Percentiles rank a stretch among this genome's conserved stretches.
Conservation (phyloP, 2,113 vertebrate genomes). For the Misgurnus anguillicaudatus region DNA sequence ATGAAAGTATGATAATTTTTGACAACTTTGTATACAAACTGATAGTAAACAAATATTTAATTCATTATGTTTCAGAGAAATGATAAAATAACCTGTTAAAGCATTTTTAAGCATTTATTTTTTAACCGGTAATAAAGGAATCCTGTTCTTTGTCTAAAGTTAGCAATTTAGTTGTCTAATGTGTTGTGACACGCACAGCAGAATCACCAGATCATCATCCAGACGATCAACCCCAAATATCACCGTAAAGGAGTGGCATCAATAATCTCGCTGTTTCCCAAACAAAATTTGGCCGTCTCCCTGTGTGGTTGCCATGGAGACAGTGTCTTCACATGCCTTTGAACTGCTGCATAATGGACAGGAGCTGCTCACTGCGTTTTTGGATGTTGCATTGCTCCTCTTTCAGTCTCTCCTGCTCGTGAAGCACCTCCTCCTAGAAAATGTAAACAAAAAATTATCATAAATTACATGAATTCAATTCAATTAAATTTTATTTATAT, state of each 20-base stretch:
- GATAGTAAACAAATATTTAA: background rate
- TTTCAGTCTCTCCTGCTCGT: conserved; percentile 73
- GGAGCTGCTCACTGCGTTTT: conserved; percentile 76
- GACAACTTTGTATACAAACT: too few species aligned
- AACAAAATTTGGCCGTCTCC: conserved; percentile 45
- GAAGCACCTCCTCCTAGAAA: conserved; percentile 70
- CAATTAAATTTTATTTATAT: too few species aligned
- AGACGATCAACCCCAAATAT: conserved; percentile 4
- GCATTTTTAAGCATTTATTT: background rate
- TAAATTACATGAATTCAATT: too few species aligned
- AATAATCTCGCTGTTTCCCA: conserved; percentile 29
- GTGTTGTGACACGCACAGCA: background rate
- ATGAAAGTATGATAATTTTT: too few species aligned
- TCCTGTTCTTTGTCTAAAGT: conserved; percentile 12
- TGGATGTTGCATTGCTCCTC: conserved; percentile 76
- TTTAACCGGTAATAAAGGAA: background rate
- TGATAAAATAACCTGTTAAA: background rate
- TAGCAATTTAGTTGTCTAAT: background rate
- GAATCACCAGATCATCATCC: background rate
- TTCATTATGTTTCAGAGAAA: conserved; percentile 4
- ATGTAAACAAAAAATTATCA: conserved; percentile 1
- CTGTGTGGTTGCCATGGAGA: conserved; percentile 56
- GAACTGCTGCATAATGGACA: conserved; percentile 84
- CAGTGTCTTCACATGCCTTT: conserved; percentile 79
- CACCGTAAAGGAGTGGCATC: conserved; percentile 46